phyloP scores from a whole-genome alignment of 2,113 vertebrate species.

The Irena cyanogastra region DNA sequence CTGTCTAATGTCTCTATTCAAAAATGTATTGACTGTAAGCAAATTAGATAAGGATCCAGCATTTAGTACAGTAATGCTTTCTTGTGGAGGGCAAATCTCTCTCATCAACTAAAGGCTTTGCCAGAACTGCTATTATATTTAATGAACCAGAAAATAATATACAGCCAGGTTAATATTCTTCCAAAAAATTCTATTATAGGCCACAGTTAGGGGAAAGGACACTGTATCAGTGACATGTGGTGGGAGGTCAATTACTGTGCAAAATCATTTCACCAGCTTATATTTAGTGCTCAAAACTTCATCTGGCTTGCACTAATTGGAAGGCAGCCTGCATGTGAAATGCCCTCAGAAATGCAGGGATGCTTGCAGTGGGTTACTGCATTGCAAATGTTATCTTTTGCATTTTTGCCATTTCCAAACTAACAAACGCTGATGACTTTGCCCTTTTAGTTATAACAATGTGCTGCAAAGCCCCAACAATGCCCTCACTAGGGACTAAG shows the following conservation, averaged over 20 bases:
- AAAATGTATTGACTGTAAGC: not conserved
- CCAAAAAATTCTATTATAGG: conserved; percentile 4
- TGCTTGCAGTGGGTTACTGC: not conserved
- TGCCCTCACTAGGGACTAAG: not conserved
- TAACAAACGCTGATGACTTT: not conserved
- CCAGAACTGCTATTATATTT: conserved; percentile 45
- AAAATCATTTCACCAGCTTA: conserved; percentile 31
- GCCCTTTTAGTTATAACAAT: not conserved
- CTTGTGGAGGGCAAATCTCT: not conserved
- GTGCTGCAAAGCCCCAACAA: not conserved
- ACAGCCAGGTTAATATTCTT: conserved; percentile 13
- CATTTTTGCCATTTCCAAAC: not conserved
- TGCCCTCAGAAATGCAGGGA: not conserved
- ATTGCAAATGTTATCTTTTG: not conserved
- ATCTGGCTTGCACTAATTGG: not conserved
- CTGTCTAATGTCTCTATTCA: not conserved
- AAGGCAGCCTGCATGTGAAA: conserved; percentile 4
- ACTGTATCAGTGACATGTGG: not conserved
- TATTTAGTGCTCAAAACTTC: not conserved
- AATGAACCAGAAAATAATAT: conserved; percentile 54
- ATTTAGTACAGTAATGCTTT: not conserved
- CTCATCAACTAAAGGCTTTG: conserved; percentile 17
- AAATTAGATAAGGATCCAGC: not conserved
- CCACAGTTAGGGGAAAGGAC: conserved; percentile 22
- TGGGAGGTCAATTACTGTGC: conserved; percentile 22